Evolutionary conservation across 1,140 invertebrate species (phyloP).

Genomic region (Apolygus lucorum): DNA sequence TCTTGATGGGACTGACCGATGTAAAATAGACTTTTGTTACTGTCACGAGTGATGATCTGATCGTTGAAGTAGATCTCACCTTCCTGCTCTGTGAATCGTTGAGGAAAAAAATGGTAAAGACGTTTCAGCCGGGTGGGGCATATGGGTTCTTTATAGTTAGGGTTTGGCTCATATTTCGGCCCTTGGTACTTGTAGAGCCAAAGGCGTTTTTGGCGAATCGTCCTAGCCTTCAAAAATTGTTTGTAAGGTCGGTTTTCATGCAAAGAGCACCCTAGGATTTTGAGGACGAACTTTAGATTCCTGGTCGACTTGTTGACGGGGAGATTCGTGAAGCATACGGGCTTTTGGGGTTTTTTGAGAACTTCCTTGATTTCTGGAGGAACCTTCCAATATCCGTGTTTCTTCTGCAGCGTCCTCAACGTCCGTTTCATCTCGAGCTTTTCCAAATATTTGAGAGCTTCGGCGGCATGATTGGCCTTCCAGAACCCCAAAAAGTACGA

Average conservation of each 20-base stretch:
- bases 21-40: neutral
- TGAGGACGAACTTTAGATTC: neutral
- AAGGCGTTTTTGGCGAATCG: neutral
- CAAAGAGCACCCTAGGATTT: neutral
- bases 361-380: neutral
- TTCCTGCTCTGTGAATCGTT: neutral
- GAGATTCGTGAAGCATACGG: neutral
- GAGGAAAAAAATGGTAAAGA: neutral
- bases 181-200: neutral
- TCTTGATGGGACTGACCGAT: neutral
- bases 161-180: neutral
- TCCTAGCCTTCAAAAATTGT: neutral
- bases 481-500: neutral
- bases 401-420: neutral
- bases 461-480: neutral
- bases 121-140: neutral
- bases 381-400: neutral
- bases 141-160: neutral
- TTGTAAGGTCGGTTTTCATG: conserved; percentile 3
- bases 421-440: neutral
- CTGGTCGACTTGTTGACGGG: neutral
- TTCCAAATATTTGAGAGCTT: conserved; percentile 1
- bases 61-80: neutral
- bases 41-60: neutral
- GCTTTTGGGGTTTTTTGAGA: neutral